These are phyloP conservation scores for Trichacis sp. DNA, from an alignment of 2,888 invertebrate genomes.

Conservation along the genomic window DNA sequence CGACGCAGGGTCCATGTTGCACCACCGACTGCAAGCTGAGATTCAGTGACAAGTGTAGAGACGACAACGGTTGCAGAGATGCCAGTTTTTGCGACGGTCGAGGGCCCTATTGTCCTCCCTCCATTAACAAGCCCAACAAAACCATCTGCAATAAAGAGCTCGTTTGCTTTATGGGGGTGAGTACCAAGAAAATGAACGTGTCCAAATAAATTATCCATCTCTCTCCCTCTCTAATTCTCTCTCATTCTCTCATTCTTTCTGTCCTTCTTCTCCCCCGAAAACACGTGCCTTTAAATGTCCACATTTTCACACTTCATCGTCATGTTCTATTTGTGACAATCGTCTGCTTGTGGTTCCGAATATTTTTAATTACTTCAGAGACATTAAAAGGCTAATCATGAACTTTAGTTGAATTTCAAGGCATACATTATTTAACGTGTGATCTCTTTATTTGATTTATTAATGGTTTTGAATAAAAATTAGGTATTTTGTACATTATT, in stretches of 20 bases:
- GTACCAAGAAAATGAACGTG: slow-evolving; percentile 57
- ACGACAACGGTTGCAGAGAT: slow-evolving; percentile 93
- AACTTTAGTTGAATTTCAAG: too few relatives aligned
- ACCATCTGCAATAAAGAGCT: slow-evolving; percentile 97
- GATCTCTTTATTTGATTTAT: too few relatives aligned
- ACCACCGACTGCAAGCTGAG: slow-evolving; percentile 86
- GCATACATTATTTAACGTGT: too few relatives aligned
- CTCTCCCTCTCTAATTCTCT: too few relatives aligned
- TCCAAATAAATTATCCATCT: slow-evolving; percentile 10
- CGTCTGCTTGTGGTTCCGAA: too few relatives aligned
- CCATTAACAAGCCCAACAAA: slow-evolving; percentile 91
- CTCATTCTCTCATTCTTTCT: too few relatives aligned
- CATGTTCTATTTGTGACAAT: not conserved
- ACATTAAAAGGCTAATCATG: too few relatives aligned
- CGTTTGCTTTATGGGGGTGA: slow-evolving; percentile 96
- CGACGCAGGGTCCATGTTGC: slow-evolving; percentile 91
- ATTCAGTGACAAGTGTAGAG: slow-evolving; percentile 89
- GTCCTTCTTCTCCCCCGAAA: not conserved
- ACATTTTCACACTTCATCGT: not conserved
- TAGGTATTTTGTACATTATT: too few relatives aligned
- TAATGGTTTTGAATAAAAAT: too few relatives aligned
- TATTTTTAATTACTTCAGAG: too few relatives aligned
- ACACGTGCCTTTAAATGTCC: not conserved
- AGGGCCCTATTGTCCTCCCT: slow-evolving; percentile 91
- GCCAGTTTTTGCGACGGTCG: slow-evolving; percentile 92